A percentile compares a stretch with the other conserved stretches of the same genome.
These are phyloP conservation scores for Centroberyx gerrardi DNA, from an alignment of 2,797 vertebrate species.

Conservation along the genomic window DNA sequence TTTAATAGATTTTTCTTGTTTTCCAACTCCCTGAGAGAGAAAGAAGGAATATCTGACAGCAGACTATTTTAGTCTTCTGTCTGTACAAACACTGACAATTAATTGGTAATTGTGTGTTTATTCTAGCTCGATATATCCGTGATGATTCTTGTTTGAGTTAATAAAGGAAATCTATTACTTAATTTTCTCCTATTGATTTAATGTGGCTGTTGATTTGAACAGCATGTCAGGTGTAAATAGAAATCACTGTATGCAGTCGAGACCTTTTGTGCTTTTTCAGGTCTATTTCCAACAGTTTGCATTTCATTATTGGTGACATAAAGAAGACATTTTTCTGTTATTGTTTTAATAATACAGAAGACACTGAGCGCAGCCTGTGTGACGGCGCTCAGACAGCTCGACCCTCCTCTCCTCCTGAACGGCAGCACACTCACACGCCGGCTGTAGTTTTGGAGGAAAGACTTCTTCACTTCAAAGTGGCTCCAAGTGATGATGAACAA, in stretches of 20 bases:
- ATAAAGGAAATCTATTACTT: constrained; percentile 43
- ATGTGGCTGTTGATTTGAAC: constrained; percentile 13
- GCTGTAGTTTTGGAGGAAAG: too few relatives aligned
- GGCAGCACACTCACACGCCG: too few relatives aligned
- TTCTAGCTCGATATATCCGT: constrained; percentile 28
- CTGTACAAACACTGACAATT: not conserved
- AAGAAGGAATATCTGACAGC: not conserved
- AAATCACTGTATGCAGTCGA: not conserved
- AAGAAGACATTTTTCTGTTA: not conserved
- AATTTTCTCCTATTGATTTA: constrained; percentile 29
- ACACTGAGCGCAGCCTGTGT: too few relatives aligned
- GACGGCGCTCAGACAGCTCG: too few relatives aligned
- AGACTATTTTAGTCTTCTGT: not conserved
- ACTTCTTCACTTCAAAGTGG: too few relatives aligned
- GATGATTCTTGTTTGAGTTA: constrained; percentile 33
- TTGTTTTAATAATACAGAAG: not conserved
- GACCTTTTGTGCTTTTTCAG: too few relatives aligned
- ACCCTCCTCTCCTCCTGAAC: too few relatives aligned
- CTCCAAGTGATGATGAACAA: too few relatives aligned
- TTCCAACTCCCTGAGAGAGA: not conserved
- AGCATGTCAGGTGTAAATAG: not conserved
- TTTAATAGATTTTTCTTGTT: not conserved
- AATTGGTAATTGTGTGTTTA: constrained; percentile 21
- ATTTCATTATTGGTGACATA: constrained; percentile 37
- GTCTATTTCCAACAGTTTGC: constrained; percentile 27